Evolutionary conservation across 2,113 vertebrate species (phyloP).

Genomic region (Poecilia latipinna): DNA sequence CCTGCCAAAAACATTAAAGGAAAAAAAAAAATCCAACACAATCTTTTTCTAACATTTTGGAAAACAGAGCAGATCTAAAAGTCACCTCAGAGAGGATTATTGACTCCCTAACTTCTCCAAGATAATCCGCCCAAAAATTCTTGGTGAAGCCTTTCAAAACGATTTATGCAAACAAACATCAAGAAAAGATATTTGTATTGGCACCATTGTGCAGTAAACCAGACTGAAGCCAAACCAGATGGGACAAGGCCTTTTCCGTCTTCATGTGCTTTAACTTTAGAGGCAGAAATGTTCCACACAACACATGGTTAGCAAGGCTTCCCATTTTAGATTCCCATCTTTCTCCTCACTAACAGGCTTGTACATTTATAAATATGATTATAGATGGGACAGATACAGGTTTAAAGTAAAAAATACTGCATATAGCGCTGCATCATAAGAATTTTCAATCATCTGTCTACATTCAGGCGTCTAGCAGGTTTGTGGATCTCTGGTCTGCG

Average conservation of each 20-base stretch:
- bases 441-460: too few relatives aligned
- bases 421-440: too few relatives aligned
- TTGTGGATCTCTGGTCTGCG: too few relatives aligned
- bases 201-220: slow-evolving; percentile 91
- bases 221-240: slow-evolving; percentile 93
- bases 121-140: slow-evolving; percentile 89
- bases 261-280: slow-evolving; percentile 61
- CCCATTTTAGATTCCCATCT: slow-evolving; percentile 57
- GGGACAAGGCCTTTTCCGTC: slow-evolving; percentile 73
- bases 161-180: slow-evolving; percentile 98
- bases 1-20: slow-evolving; percentile 54
- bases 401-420: not conserved
- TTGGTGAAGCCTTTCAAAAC: slow-evolving; percentile 95
- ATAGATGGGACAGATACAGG: slow-evolving; percentile 15
- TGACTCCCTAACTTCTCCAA: slow-evolving; percentile 79
- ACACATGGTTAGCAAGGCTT: slow-evolving; percentile 42
- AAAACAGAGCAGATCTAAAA: slow-evolving; percentile 66
- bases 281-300: slow-evolving; percentile 66
- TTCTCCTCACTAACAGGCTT: slow-evolving; percentile 35
- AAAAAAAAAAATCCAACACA: slow-evolving; percentile 62
- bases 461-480: too few relatives aligned
- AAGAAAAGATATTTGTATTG: slow-evolving; percentile 95
- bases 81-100: slow-evolving; percentile 77
- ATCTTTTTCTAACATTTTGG: slow-evolving; percentile 43
- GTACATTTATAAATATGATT: slow-evolving; percentile 28